Percentiles rank a stretch among this genome's conserved stretches.
phyloP scores from a whole-genome alignment of 2,797 vertebrate species.

The Oceanodroma leucorhoa region DNA sequence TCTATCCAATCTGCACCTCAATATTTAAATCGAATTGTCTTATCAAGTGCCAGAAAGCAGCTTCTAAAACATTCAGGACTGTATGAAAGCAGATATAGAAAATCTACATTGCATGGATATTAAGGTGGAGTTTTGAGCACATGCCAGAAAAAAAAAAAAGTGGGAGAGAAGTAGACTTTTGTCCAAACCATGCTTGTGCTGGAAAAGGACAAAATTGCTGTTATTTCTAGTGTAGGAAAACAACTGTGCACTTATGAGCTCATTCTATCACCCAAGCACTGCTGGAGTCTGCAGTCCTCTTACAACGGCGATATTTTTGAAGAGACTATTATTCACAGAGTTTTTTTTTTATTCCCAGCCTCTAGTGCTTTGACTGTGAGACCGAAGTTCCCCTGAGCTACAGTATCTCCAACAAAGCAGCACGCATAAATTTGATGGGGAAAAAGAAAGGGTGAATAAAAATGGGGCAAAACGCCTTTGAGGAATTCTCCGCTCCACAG shows the following conservation, averaged over 20 bases:
- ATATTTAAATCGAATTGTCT: not conserved
- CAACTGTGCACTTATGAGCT: not conserved
- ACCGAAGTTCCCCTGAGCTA: not conserved
- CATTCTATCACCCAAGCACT: not conserved
- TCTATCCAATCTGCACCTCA: not conserved
- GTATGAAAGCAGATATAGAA: not conserved
- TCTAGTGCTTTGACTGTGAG: not conserved
- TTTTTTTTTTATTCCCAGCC: not conserved
- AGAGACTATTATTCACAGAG: not conserved
- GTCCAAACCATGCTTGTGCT: not conserved
- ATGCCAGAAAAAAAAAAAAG: not conserved
- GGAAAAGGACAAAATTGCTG: slow-evolving; percentile 1
- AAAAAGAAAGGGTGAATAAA: not conserved
- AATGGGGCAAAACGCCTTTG: not conserved
- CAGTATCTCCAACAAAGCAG: slow-evolving; percentile 9
- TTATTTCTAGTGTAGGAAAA: not conserved
- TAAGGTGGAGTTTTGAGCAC: not conserved
- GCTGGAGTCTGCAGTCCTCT: not conserved
- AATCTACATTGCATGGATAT: not conserved
- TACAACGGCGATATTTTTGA: not conserved
- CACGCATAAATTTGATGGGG: not conserved
- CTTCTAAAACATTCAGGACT: not conserved
- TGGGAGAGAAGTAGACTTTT: not conserved
- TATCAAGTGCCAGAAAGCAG: not conserved
- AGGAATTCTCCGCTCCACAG: not conserved